Evolutionary conservation across 2,888 invertebrate species (phyloP).

Genomic region (Erynnis tages): DNA sequence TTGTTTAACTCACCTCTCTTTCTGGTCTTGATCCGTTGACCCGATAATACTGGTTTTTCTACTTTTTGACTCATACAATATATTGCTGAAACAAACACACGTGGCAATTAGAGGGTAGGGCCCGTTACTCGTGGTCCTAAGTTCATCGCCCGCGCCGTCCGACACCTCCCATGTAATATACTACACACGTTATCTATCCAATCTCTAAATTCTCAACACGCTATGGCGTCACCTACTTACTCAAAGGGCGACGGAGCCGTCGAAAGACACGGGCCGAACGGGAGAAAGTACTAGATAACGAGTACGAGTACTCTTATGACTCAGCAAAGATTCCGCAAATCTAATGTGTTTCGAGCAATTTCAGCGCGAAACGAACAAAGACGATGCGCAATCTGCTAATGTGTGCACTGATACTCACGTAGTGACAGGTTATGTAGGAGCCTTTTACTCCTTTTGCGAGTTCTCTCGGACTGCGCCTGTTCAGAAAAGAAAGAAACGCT

Average conservation of each 20-base stretch:
- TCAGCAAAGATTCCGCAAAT: constrained; percentile 42
- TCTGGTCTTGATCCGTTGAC: constrained; percentile 99
- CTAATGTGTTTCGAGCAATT: constrained; percentile 38
- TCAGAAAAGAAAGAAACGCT: constrained; percentile 80
- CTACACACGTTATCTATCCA: constrained; percentile 8
- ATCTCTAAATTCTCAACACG: constrained; percentile 26
- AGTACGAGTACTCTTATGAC: constrained; percentile 40
- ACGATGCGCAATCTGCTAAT: constrained; percentile 47
- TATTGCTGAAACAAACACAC: constrained; percentile 86
- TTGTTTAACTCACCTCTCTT: constrained; percentile 92
- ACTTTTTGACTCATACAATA: constrained; percentile 99
- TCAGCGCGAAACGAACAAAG: constrained; percentile 42
- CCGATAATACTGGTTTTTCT: constrained; percentile 99
- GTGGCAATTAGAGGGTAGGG: constrained; percentile 70
- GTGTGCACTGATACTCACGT: constrained; percentile 73
- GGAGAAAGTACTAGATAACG: constrained; percentile 34
- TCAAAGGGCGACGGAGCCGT: constrained; percentile 31
- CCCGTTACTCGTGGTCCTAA: constrained; percentile 35
- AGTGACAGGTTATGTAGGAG: constrained; percentile 82
- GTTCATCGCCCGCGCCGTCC: constrained; percentile 70
- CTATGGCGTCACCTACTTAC: constrained; percentile 38
- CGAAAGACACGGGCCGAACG: constrained; percentile 26
- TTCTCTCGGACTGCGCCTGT: constrained; percentile 80
- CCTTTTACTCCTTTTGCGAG: constrained; percentile 82
- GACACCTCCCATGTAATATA: constrained; percentile 32